Conservation (phyloP, 1,140 invertebrate genomes). For the Coenobita brevimanus region DNA sequence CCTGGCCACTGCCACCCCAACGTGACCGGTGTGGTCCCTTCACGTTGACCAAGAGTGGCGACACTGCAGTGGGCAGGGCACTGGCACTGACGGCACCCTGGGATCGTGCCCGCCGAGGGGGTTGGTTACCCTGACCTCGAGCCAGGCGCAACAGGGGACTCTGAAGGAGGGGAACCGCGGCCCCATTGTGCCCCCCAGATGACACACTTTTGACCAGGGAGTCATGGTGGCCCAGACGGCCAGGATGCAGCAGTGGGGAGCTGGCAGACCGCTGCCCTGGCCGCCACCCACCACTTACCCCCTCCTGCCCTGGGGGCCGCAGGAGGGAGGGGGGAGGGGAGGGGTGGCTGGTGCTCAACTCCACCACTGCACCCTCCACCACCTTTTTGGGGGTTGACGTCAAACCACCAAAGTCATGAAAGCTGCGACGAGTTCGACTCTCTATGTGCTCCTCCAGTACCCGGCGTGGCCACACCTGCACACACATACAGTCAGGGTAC, state of each 20-base stretch:
- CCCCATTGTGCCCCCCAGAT: constrained; percentile 48
- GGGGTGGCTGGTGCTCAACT: background rate
- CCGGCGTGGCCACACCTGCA: constrained; percentile 47
- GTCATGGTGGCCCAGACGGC: constrained; percentile 54
- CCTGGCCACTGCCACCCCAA: background rate
- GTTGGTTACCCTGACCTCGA: constrained; percentile 31
- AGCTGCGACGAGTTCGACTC: constrained; percentile 43
- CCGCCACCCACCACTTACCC: constrained; percentile 13
- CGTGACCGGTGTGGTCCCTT: constrained; percentile 34
- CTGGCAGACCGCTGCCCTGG: constrained; percentile 54
- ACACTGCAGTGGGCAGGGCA: constrained; percentile 52
- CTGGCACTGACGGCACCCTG: constrained; percentile 54
- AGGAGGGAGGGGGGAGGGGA: constrained; percentile 27
- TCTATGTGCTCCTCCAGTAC: constrained; percentile 56
- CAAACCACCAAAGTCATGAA: constrained; percentile 54
- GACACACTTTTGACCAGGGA: constrained; percentile 54
- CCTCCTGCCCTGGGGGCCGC: constrained; percentile 28
- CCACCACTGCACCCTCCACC: background rate
- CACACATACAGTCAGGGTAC: background rate
- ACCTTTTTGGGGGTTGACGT: constrained; percentile 57
- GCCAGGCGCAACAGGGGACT: constrained; percentile 51
- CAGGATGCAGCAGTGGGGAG: constrained; percentile 50
- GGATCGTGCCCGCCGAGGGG: constrained; percentile 42
- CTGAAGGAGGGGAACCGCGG: constrained; percentile 54
- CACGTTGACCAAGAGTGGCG: constrained; percentile 48